Percentiles rank a stretch among this genome's conserved stretches.
Conservation (phyloP, 2,888 invertebrate genomes). For the Mactromeris polynyma region DNA sequence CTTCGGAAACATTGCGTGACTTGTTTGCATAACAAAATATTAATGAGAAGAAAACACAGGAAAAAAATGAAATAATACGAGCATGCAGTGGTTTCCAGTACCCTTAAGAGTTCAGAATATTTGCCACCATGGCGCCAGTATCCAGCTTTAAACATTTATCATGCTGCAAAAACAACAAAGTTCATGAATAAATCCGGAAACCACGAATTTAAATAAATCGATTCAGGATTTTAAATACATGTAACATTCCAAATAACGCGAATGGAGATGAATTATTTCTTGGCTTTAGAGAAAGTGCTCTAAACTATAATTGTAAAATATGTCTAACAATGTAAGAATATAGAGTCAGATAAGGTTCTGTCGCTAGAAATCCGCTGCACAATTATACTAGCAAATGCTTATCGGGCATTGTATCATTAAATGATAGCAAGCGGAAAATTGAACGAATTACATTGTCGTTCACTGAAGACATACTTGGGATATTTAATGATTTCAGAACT, state of each 20-base stretch:
- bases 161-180: background rate
- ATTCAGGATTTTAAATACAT: background rate
- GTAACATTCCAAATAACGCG: background rate
- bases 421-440: no score
- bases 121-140: background rate
- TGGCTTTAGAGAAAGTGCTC: background rate
- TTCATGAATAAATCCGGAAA: background rate
- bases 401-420: no score
- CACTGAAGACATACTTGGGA: no score
- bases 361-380: no score
- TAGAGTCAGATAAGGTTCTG: no score
- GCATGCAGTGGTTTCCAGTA: background rate
- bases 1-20: background rate
- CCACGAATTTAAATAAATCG: background rate
- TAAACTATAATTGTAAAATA: no score
- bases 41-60: background rate
- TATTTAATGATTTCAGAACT: no score
- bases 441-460: no score
- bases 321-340: no score
- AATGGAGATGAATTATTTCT: background rate
- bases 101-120: background rate
- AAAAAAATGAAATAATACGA: background rate
- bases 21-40: background rate
- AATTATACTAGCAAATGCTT: no score
- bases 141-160: background rate